Conservation (phyloP, 2,113 vertebrate species). For the Ramphastos sulfuratus region DNA sequence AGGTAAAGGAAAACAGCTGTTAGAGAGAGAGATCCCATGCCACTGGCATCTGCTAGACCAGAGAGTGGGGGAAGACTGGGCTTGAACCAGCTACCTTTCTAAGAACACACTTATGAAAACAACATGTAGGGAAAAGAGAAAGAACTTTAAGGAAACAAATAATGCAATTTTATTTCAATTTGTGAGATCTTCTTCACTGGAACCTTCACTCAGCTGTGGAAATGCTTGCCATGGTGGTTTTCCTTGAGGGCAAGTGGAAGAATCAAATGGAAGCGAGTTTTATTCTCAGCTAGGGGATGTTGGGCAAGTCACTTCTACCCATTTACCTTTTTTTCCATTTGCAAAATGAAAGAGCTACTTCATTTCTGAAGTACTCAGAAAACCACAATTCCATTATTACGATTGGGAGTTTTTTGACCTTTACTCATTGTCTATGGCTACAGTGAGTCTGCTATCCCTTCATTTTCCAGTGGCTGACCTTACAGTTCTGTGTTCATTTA, state of each 20-base stretch:
- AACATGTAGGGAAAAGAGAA: neutral
- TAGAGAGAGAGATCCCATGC: rapidly evolving
- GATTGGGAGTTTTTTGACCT: neutral
- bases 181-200: neutral
- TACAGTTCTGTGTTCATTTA: neutral
- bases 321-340: neutral
- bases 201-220: neutral
- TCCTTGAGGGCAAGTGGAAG: neutral
- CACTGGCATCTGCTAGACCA: neutral
- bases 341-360: neutral
- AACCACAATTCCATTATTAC: neutral
- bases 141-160: neutral
- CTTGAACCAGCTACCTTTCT: neutral
- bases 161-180: neutral
- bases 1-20: rapidly evolving
- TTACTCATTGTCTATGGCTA: neutral
- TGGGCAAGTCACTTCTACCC: neutral
- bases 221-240: neutral
- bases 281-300: neutral
- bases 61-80: neutral
- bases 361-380: neutral
- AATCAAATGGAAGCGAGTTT: neutral
- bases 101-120: neutral
- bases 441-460: neutral
- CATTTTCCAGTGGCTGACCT: neutral